Percentiles rank a stretch among this genome's conserved stretches.
These are phyloP conservation scores for Ptilodon capucinus DNA, from an alignment of 2,888 invertebrate genomes.

Conservation along the genomic window DNA sequence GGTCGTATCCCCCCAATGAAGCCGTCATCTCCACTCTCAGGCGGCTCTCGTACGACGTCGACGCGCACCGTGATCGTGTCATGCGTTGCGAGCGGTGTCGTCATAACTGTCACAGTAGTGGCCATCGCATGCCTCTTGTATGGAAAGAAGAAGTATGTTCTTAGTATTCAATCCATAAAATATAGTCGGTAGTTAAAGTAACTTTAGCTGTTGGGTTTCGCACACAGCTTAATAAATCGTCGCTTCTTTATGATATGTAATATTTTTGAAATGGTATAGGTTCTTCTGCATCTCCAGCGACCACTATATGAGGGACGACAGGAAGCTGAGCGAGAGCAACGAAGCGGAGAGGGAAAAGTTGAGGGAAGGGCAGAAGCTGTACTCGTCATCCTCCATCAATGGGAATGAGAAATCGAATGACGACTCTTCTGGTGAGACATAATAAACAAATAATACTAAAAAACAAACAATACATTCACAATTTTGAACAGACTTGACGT, in stretches of 20 bases:
- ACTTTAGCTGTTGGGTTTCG: too few relatives aligned
- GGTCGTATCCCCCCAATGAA: conserved; percentile 71
- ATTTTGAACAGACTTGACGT: too few relatives aligned
- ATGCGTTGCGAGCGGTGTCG: conserved; percentile 66
- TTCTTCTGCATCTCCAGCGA: conserved; percentile 73
- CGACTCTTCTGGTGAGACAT: conserved; percentile 70
- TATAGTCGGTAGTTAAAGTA: too few relatives aligned
- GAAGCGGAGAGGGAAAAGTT: conserved; percentile 78
- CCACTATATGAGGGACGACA: conserved; percentile 72
- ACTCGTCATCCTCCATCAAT: conserved; percentile 78
- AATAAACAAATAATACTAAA: background rate
- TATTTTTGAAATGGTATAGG: conserved; percentile 44
- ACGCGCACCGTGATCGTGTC: conserved; percentile 66
- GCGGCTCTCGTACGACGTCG: conserved; percentile 52
- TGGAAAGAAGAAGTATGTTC: conserved; percentile 66
- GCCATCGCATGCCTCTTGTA: conserved; percentile 65
- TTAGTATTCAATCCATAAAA: too few relatives aligned
- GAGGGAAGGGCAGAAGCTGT: conserved; percentile 75
- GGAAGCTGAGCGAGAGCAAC: conserved; percentile 77
- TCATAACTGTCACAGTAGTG: conserved; percentile 63
- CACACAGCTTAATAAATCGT: too few relatives aligned
- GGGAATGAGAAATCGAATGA: conserved; percentile 80
- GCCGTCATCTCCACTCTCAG: conserved; percentile 61
- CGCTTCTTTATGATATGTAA: too few relatives aligned
- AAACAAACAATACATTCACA: too few relatives aligned